Conservation (phyloP, 2,797 vertebrate genomes). For the Synaphobranchus kaupii region DNA sequence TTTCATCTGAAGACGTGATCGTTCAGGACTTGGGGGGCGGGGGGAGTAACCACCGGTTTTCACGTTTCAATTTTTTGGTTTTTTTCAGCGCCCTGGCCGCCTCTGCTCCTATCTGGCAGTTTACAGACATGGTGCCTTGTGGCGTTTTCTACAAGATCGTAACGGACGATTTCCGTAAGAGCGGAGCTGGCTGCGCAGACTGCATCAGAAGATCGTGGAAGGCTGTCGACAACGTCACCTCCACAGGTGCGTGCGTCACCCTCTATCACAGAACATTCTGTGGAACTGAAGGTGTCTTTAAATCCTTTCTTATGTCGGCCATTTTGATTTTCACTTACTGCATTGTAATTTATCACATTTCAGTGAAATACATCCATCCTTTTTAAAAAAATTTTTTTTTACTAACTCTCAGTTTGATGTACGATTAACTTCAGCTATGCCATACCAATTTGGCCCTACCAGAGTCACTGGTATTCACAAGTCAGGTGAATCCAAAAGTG, state of each 20-base stretch:
- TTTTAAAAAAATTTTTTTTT: background rate
- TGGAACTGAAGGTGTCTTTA: background rate
- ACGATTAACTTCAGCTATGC: too few relatives aligned
- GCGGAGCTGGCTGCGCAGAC: conserved; percentile 78
- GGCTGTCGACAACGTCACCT: conserved; percentile 78
- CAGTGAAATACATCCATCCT: background rate
- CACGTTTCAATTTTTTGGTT: background rate
- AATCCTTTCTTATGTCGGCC: background rate
- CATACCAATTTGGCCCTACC: too few relatives aligned
- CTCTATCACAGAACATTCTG: background rate
- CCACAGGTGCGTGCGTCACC: conserved; percentile 78
- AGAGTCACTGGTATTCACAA: too few relatives aligned
- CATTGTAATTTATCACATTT: background rate
- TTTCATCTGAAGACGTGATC: background rate
- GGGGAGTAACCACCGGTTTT: background rate
- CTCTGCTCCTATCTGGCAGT: conserved; percentile 95
- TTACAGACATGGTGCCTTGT: conserved; percentile 85
- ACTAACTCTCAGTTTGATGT: too few relatives aligned
- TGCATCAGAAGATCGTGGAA: conserved; percentile 87
- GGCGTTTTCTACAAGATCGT: conserved; percentile 83
- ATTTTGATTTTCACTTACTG: background rate
- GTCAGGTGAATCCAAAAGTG: too few relatives aligned
- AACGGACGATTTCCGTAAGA: conserved; percentile 82
- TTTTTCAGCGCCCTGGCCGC: conserved; percentile 86
- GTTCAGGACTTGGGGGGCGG: background rate